Conservation (phyloP, 2,888 invertebrate species). For the Oscheius onirici region DNA sequence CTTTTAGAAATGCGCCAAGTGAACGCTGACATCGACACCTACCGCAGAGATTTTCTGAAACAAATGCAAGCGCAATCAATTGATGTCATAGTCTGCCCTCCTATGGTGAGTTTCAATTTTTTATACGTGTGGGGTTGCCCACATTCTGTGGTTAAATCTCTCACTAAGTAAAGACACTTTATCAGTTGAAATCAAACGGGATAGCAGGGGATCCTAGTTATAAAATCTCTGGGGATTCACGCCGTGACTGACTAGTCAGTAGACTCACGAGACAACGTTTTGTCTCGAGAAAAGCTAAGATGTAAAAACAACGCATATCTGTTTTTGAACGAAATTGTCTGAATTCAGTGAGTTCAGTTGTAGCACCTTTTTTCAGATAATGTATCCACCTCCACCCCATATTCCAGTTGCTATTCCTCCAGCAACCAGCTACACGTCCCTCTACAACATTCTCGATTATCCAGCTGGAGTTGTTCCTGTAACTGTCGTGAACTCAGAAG, state of each 20-base stretch:
- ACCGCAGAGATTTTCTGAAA: slow-evolving; percentile 50
- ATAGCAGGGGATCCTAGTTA: too few relatives aligned
- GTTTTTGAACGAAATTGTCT: not conserved
- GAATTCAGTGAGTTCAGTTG: too few relatives aligned
- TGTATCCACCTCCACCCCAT: slow-evolving; percentile 54
- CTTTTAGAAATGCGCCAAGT: slow-evolving; percentile 46
- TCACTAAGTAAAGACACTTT: too few relatives aligned
- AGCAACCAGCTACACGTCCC: slow-evolving; percentile 66
- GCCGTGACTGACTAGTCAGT: too few relatives aligned
- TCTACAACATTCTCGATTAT: slow-evolving; percentile 72
- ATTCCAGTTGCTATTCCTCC: slow-evolving; percentile 55
- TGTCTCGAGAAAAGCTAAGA: too few relatives aligned
- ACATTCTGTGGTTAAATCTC: too few relatives aligned
- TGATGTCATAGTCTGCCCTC: slow-evolving; percentile 59
- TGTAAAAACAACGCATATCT: too few relatives aligned
- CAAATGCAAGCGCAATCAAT: slow-evolving; percentile 48
- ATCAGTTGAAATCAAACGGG: too few relatives aligned
- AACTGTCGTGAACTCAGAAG: slow-evolving; percentile 64
- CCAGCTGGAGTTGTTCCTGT: slow-evolving; percentile 72
- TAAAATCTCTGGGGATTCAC: too few relatives aligned
- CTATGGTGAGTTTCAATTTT: too few relatives aligned
- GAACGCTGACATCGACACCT: slow-evolving; percentile 54
- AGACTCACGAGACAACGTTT: too few relatives aligned
- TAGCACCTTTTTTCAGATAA: slow-evolving; percentile 2
- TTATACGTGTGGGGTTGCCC: too few relatives aligned